Percentiles rank a stretch among this genome's conserved stretches.
Conservation (phyloP, 2,888 invertebrate genomes). For the Drosophila atripex region DNA sequence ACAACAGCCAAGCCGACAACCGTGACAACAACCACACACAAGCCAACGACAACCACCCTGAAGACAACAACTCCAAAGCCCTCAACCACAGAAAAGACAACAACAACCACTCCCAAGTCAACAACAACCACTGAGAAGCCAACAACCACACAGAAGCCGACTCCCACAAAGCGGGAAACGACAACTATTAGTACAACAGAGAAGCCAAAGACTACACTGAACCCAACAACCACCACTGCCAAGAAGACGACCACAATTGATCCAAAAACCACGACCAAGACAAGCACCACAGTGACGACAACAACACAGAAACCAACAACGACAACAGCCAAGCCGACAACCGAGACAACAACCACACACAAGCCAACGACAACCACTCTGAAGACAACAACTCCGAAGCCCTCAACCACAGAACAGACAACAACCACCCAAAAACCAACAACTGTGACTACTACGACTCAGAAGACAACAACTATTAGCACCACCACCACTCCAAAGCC, state of each 20-base stretch:
- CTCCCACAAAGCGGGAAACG: not conserved
- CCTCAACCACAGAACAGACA: constrained; percentile 1
- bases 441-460: not conserved
- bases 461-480: not conserved
- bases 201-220: not conserved
- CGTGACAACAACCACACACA: not conserved
- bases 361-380: not conserved
- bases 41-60: not conserved
- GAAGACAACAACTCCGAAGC: constrained; percentile 5
- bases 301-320: not conserved
- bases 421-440: not conserved
- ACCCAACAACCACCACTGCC: not conserved
- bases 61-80: constrained; percentile 10
- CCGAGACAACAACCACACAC: not conserved
- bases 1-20: constrained; percentile 8
- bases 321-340: constrained; percentile 3
- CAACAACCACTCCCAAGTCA: not conserved
- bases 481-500: constrained; percentile 8
- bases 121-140: constrained; percentile 1
- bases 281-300: not conserved
- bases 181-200: constrained; percentile 6
- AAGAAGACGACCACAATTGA: not conserved
- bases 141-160: not conserved
- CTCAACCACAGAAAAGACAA: not conserved
- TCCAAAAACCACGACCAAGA: not conserved